Evolutionary conservation across 2,113 vertebrate species (phyloP).

Genomic region (Festucalex cinctus): DNA sequence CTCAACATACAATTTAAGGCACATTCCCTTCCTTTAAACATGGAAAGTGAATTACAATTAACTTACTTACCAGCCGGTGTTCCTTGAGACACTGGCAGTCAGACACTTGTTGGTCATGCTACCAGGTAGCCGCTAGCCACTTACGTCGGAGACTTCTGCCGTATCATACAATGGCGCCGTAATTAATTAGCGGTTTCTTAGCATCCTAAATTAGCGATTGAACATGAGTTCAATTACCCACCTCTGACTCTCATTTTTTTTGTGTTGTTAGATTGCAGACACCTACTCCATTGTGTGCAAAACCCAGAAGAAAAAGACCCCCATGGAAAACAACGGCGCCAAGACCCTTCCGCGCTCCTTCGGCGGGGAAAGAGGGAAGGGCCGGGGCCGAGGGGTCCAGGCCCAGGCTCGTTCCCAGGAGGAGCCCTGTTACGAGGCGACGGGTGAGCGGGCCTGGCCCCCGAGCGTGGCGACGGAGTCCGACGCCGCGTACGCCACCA

Average conservation of each 20-base stretch:
- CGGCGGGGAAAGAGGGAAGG: slow-evolving; percentile 50
- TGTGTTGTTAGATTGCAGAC: slow-evolving; percentile 71
- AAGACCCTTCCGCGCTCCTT: slow-evolving; percentile 63
- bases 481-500: slow-evolving; percentile 68
- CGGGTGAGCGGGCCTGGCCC: slow-evolving; percentile 68
- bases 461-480: slow-evolving; percentile 46
- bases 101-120: too few species aligned
- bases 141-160: too few species aligned
- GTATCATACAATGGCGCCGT: too few species aligned
- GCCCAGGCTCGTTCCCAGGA: slow-evolving; percentile 60
- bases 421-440: slow-evolving; percentile 72
- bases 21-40: too few species aligned
- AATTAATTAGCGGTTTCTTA: too few species aligned
- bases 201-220: too few species aligned
- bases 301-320: slow-evolving; percentile 70
- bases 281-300: slow-evolving; percentile 80
- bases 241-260: slow-evolving; percentile 24
- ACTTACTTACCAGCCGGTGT: too few species aligned
- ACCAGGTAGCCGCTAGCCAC: too few species aligned
- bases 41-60: too few species aligned
- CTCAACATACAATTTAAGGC: too few species aligned
- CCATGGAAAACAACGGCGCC: slow-evolving; percentile 56
- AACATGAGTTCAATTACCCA: too few species aligned
- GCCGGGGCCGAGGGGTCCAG: slow-evolving; percentile 55
- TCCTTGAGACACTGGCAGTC: too few species aligned